Base-by-base conservation (phyloP, 2,888 invertebrate species). In the Endotricha flammealis region DNA sequence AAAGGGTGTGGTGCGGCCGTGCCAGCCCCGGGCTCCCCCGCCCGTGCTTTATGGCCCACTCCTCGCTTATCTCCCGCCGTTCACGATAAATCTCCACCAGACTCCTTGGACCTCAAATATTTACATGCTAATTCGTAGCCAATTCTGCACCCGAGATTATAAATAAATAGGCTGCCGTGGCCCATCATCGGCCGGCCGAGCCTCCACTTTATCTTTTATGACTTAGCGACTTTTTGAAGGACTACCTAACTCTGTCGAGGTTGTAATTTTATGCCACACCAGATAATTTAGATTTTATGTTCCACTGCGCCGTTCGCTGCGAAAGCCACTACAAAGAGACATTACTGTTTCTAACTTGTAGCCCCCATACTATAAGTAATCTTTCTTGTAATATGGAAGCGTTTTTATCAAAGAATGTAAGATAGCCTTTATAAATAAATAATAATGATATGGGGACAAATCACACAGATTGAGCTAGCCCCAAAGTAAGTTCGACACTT, bases 81-180 rank as follows among this genome's bases (percentile, higher is more conserved):
- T 81, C 66, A 64, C 68, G 83, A 85, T 86, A 85, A 85, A 85
- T 86, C 86, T 81, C 72, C 62, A 63, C 75, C 70, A 71, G 69
- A 60, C 73, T 79, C 72, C 78, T 74, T 74, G 81, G 82, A 83
- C 83, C 71, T 86, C 77, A 82, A 86, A 85, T 86, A 86, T 86
- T 86, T 81, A 86, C 81, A 86, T 85, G 82, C 76, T 86, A 85
- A 85, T 86, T 83, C 82, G 73, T 81, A 79, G 80, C 68, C 79
- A 77, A 80, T 83, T 78, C 73, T 66, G 78, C 75, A 74, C 73
- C 77, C 75, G 77, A 83, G 85, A 83, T 85, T 85, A 83, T 85
- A 80, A 82, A 82, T 82, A 83, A 85, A 80, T 78, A 72, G 78
- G 63, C 64, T 59, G 61, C 56, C 52, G 66, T 61, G 72, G 67